Evolutionary conservation across 2,113 vertebrate species (phyloP), one percentile per base, ranked within the genome.

Genomic region (Cyphomyrus discorhynchus): DNA sequence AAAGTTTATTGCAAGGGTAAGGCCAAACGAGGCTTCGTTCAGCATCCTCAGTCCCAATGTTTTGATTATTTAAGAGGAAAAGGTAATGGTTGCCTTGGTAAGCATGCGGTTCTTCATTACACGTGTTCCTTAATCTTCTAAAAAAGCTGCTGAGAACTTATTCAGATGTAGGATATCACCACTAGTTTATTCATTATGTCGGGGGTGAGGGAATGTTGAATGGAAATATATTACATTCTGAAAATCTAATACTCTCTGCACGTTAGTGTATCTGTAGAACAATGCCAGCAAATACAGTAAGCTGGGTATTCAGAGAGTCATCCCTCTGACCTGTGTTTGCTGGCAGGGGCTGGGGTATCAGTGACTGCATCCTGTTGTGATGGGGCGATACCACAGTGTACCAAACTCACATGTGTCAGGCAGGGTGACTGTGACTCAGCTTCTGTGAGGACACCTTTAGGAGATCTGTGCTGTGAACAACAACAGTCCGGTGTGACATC

Each of bases 11-110:
- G 21, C 11, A 47, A 1, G n/a, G 47, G 35, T 80, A 42, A 90
- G 19, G 19, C 11, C 70, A 17, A 84, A 89, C 86, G 90, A 21
- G 35, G 42, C 50, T 27, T 31, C 62, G n/a, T 70, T 27, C 62
- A 31, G n/a, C 9, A 13, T 70, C 10, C 66, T 74, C 66, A 74
- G 66, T 74, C 31, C 74, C 35, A 46, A 47, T 62, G 13, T 45
- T 85, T 42, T 91, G 95, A 95, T 95, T 94, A 96, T 96, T 86
- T 96, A 94, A 95, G 93, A 90, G 90, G 52, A 90, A 91, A 89
- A 90, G 39, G 93, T 92, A 94, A 94, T 94, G 56, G 85, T 89
- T 91, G 11, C 49, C 50, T 66, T 31, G 39, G 88, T 89, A 88
- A 80, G 74, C 58, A 74, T 46, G 47, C 17, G 45, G 27, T 93